Evolutionary conservation across 2,797 vertebrate genomes (phyloP).

Genomic region (Hirundo rustica): DNA sequence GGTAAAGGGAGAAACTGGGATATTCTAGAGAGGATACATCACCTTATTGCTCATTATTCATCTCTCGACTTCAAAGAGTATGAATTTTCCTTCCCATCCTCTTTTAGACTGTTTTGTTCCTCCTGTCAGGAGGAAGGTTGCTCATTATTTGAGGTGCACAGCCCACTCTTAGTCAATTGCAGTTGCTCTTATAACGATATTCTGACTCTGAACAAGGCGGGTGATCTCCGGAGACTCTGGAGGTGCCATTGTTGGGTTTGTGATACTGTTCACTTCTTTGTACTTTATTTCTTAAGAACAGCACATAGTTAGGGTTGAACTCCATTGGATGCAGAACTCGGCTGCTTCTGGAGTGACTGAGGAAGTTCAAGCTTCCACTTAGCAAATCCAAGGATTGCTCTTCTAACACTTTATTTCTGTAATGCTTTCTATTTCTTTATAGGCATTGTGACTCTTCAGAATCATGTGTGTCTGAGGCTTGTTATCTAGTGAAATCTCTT

Average conservation of each 20-base stretch:
- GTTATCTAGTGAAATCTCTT: neutral
- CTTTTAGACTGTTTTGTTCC: conserved; percentile 30
- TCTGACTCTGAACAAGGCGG: neutral
- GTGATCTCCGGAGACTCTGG: conserved; percentile 25
- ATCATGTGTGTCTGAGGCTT: neutral
- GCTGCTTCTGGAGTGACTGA: neutral
- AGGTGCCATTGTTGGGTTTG: neutral
- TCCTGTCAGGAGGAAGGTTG: neutral
- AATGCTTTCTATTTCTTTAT: neutral
- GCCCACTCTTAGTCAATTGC: conserved; percentile 21
- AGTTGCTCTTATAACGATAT: neutral
- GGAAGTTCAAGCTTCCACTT: neutral
- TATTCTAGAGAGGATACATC: neutral
- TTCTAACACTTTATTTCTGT: neutral
- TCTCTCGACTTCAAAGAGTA: neutral
- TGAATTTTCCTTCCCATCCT: neutral
- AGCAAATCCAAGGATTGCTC: neutral
- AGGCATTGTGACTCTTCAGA: neutral
- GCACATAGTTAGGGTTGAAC: neutral
- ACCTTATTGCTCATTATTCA: neutral
- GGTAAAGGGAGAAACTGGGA: neutral
- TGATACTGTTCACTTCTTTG: neutral
- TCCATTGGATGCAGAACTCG: neutral
- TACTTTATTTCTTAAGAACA: neutral
- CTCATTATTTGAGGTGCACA: neutral